These are phyloP conservation scores for Geophilus truncorum DNA, from an alignment of 2,888 invertebrate genomes.

Conservation along the genomic window DNA sequence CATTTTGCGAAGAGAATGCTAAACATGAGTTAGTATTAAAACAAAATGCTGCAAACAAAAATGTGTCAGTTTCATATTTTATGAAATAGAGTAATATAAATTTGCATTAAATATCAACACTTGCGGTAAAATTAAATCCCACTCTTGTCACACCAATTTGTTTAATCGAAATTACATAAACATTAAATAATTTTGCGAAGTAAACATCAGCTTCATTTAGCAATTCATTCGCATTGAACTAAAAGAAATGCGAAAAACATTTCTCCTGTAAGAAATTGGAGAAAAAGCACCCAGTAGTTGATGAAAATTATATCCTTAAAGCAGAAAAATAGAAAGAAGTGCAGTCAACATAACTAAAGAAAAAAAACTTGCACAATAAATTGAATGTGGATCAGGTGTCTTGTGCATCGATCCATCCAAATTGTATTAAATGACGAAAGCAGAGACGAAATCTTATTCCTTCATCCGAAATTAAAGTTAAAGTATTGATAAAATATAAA, in stretches of 20 bases:
- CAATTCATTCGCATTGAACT: too few relatives aligned
- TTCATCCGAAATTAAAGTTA: neutral
- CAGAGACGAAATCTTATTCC: neutral
- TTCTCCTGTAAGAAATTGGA: too few relatives aligned
- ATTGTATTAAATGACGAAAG: neutral
- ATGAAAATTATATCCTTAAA: neutral
- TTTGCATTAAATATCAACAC: too few relatives aligned
- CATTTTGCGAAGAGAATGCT: too few relatives aligned
- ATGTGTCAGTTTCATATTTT: neutral
- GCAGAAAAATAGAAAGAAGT: neutral
- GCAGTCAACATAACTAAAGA: neutral
- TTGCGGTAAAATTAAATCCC: too few relatives aligned
- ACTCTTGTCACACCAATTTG: neutral
- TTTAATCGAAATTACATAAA: neutral
- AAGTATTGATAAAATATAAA: neutral
- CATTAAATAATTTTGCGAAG: neutral
- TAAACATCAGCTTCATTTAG: neutral
- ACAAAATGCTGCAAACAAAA: neutral
- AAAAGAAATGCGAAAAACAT: too few relatives aligned
- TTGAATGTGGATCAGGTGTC: constrained; percentile 2
- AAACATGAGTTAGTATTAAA: neutral
- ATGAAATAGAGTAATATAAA: too few relatives aligned
- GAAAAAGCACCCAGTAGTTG: too few relatives aligned
- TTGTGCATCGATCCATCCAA: neutral
- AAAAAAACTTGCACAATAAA: neutral